A percentile compares a stretch with the other conserved stretches of the same genome.
These are phyloP conservation scores for Phasianus colchicus DNA, from an alignment of 2,113 vertebrate species.

Conservation along the genomic window DNA sequence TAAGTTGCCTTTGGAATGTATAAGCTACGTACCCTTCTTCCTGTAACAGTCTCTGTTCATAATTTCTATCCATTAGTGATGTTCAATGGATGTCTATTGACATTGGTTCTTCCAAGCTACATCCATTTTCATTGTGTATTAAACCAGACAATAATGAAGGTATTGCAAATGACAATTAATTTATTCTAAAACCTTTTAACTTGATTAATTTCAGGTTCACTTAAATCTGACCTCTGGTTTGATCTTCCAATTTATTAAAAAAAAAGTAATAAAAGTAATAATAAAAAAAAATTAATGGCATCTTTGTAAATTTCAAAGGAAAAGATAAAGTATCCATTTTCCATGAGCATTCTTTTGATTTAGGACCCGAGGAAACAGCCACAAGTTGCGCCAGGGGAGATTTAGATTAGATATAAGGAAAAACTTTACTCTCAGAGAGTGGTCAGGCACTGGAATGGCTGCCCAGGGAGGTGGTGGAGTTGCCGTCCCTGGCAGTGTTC, in stretches of 20 bases:
- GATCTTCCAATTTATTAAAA: not conserved
- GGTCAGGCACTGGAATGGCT: no score
- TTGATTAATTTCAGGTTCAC: not conserved
- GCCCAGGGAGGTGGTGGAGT: no score
- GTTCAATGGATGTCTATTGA: not conserved
- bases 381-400: no score
- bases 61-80: not conserved
- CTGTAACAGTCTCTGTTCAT: not conserved
- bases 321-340: not conserved
- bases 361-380: no score
- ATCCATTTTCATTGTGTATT: not conserved
- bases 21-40: not conserved
- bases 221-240: not conserved
- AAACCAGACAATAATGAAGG: not conserved
- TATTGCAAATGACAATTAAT: not conserved
- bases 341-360: not conserved
- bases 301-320: not conserved
- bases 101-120: not conserved
- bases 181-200: not conserved
- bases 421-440: no score
- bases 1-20: not conserved
- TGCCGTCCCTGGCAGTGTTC: no score
- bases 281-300: not conserved
- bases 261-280: no score
- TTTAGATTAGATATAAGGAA: no score